Evolutionary conservation across 2,113 vertebrate species (phyloP), one percentile per base, ranked within the genome.

Genomic region (Cheilinus undulatus): DNA sequence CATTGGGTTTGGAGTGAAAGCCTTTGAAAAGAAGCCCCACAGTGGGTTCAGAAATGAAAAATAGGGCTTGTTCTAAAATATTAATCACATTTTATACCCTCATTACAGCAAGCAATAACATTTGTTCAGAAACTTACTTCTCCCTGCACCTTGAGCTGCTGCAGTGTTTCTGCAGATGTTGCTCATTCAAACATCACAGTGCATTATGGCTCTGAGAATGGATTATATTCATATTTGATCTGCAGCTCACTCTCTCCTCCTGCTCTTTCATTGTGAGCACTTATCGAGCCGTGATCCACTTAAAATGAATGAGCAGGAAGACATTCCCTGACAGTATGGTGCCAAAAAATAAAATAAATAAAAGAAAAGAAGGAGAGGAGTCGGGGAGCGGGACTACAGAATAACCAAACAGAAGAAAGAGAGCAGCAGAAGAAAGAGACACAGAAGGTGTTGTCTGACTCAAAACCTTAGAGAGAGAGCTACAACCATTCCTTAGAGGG

Each of bases 71-170:
- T 92, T 92, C 87, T 94, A 86, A 94, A 93, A 94, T 94, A 94
- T 94, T 93, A 94, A 94, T 93, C 91, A 90, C 87, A 92, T 93
- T 93, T 94, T 93, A 94, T 93, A 92, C 92, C 87, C 92, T 94
- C 91, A 93, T 94, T 94, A 94, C 80, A 79, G 90, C 80, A 74
- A 89, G 92, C 92, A 92, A 92, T 93, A 93, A 92, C 91, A 91
- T 92, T 93, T 92, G 91, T 91, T 93, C 86, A 86, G 85, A 92
- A 93, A 94, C 84, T 82, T 86, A 76, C 83, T 86, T 83, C 60
- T 51, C 38, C 79, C 76, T 88, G 87, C 89, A 91, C 91, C 90
- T 94, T 83, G 56, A 80, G 79, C 87, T 87, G 59, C 54, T 73
- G 27, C 57, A 43, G 54, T 65, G 1, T 17, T 34, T 80, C 27